phyloP scores from a whole-genome alignment of 2,888 invertebrate species.

The Xestobium rufovillosum region DNA sequence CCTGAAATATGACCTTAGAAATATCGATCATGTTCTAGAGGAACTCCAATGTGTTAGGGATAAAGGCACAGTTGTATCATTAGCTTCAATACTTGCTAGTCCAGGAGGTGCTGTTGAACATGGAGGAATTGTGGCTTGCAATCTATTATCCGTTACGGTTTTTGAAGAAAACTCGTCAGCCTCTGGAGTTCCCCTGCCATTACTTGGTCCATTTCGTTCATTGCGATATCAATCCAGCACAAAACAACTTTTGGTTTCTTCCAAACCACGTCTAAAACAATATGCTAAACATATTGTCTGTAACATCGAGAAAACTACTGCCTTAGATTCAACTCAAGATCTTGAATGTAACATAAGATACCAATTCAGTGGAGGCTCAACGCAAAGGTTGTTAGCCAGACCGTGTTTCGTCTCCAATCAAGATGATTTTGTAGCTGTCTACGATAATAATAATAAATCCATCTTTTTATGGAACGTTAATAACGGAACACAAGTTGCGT shows the following conservation, averaged over 20 bases:
- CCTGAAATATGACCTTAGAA: conserved; percentile 68
- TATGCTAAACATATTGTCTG: conserved; percentile 51
- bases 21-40: conserved; percentile 41
- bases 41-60: conserved; percentile 45
- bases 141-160: conserved; percentile 63
- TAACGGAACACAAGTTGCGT: conserved; percentile 47
- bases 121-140: conserved; percentile 65
- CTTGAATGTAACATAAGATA: conserved; percentile 51
- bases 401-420: conserved; percentile 53
- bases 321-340: conserved; percentile 41
- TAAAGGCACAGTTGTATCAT: conserved; percentile 64
- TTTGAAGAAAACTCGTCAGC: too few species aligned
- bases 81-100: conserved; percentile 46
- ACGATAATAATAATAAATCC: conserved; percentile 63
- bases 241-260: conserved; percentile 61
- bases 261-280: conserved; percentile 54
- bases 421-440: conserved; percentile 61
- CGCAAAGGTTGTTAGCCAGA: conserved; percentile 59
- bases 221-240: conserved; percentile 59
- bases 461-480: conserved; percentile 58
- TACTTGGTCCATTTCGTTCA: conserved; percentile 71
- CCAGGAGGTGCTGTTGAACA: conserved; percentile 41
- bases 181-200: conserved; percentile 45
- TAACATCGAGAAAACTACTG: conserved; percentile 43
- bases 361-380: conserved; percentile 59